Percentiles rank a stretch among this genome's conserved stretches.
Conservation (phyloP, 2,888 invertebrate genomes). For the Choristoneura rosaceana region DNA sequence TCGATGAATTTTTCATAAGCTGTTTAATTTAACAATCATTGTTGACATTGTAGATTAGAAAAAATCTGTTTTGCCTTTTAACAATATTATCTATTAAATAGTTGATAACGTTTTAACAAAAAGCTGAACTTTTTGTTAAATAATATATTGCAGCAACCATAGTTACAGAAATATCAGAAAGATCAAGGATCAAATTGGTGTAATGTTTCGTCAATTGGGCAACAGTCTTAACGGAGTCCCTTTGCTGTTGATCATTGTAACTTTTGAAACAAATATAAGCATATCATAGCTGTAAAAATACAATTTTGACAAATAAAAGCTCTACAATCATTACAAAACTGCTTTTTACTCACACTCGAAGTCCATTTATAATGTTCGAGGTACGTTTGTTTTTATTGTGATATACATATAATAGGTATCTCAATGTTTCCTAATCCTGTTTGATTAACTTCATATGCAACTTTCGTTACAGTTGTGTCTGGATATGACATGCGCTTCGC, state of each 20-base stretch:
- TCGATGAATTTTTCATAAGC: slow-evolving; percentile 69
- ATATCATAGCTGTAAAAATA: slow-evolving; percentile 97
- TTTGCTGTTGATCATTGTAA: slow-evolving; percentile 87
- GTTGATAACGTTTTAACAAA: slow-evolving; percentile 78
- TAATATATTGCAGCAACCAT: slow-evolving; percentile 50
- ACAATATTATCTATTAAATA: slow-evolving; percentile 81
- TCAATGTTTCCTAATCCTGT: not conserved
- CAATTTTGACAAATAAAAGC: slow-evolving; percentile 93
- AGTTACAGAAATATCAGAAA: slow-evolving; percentile 72
- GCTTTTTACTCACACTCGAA: slow-evolving; percentile 58
- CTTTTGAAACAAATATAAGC: slow-evolving; percentile 92
- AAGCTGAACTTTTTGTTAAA: slow-evolving; percentile 80
- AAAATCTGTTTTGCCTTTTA: slow-evolving; percentile 83
- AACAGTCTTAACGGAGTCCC: slow-evolving; percentile 74
- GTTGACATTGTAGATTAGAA: slow-evolving; percentile 84
- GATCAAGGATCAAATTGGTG: slow-evolving; percentile 73
- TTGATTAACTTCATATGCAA: slow-evolving; percentile 16
- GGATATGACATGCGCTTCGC: slow-evolving; percentile 74
- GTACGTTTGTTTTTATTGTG: slow-evolving; percentile 48
- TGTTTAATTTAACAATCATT: slow-evolving; percentile 84
- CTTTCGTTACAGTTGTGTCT: slow-evolving; percentile 75
- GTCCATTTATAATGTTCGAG: slow-evolving; percentile 42
- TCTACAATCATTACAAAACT: slow-evolving; percentile 85
- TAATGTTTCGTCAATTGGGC: slow-evolving; percentile 81
- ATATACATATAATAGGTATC: not conserved